phyloP scores from a whole-genome alignment of 2,888 invertebrate species.

The Venusia cambrica region DNA sequence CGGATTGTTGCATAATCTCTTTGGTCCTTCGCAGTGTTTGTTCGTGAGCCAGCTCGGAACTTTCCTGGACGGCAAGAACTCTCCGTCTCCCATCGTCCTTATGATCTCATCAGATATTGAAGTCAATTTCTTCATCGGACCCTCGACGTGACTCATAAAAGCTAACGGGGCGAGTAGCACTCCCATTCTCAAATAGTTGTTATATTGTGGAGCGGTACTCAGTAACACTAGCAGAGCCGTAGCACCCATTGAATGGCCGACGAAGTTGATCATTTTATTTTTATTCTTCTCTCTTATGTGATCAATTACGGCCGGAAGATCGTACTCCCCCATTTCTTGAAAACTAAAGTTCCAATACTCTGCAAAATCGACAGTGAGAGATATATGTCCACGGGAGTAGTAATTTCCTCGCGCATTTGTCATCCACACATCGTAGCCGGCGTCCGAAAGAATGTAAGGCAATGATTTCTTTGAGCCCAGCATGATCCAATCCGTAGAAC shows the following conservation, averaged over 20 bases:
- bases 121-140: constrained; percentile 46
- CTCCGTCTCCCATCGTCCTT: constrained; percentile 43
- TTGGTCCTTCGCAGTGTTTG: constrained; percentile 47
- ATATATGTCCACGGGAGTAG: constrained; percentile 53
- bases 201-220: constrained; percentile 48
- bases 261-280: constrained; percentile 45
- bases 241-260: constrained; percentile 67
- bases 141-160: constrained; percentile 47
- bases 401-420: constrained; percentile 67
- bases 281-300: constrained; percentile 49
- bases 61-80: constrained; percentile 50
- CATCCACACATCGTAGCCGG: constrained; percentile 83
- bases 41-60: constrained; percentile 45
- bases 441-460: constrained; percentile 75
- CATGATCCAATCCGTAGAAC: constrained; percentile 65
- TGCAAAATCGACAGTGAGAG: constrained; percentile 34
- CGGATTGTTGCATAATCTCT: constrained; percentile 54
- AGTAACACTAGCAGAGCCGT: constrained; percentile 55
- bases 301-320: constrained; percentile 54
- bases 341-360: constrained; percentile 60
- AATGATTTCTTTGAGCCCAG: constrained; percentile 55
- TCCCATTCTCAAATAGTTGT: constrained; percentile 50
- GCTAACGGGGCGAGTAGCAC: constrained; percentile 56
- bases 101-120: constrained; percentile 38
- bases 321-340: constrained; percentile 60